phyloP scores from a whole-genome alignment of 2,113 vertebrate genomes.

The Microcebus lehilahytsara region DNA sequence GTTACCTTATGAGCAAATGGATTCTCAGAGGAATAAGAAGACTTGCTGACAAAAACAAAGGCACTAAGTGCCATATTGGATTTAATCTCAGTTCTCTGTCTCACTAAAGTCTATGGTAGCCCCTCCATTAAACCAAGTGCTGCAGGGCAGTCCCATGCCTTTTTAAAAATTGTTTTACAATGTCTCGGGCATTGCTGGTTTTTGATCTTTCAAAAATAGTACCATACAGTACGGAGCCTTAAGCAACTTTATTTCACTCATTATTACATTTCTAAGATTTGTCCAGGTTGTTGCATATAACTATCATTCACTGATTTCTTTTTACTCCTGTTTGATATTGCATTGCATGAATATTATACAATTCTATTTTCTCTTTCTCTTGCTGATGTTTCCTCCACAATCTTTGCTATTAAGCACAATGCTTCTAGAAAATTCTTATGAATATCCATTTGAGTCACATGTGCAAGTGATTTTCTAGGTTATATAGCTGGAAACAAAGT shows the following conservation, averaged over 20 bases:
- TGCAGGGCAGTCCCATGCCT: background rate
- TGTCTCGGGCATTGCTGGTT: background rate
- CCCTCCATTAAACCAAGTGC: background rate
- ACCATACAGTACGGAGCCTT: background rate
- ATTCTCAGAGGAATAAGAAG: background rate
- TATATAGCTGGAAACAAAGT: background rate
- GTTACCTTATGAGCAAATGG: background rate
- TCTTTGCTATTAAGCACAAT: background rate
- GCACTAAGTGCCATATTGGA: background rate
- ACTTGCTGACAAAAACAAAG: background rate
- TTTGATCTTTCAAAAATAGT: background rate
- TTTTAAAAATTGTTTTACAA: background rate
- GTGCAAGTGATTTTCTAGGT: background rate
- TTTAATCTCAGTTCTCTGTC: background rate
- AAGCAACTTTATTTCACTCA: background rate
- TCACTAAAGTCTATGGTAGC: background rate
- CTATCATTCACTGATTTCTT: background rate
- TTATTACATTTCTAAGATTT: background rate
- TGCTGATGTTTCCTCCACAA: background rate
- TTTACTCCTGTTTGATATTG: background rate
- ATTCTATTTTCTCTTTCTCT: background rate
- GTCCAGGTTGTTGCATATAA: background rate
- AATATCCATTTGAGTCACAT: background rate
- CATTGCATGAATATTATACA: background rate
- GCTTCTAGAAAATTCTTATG: background rate